Conservation (phyloP, 35 echinoderm and acorn worm species). For the Holothuria glaberrima region DNA sequence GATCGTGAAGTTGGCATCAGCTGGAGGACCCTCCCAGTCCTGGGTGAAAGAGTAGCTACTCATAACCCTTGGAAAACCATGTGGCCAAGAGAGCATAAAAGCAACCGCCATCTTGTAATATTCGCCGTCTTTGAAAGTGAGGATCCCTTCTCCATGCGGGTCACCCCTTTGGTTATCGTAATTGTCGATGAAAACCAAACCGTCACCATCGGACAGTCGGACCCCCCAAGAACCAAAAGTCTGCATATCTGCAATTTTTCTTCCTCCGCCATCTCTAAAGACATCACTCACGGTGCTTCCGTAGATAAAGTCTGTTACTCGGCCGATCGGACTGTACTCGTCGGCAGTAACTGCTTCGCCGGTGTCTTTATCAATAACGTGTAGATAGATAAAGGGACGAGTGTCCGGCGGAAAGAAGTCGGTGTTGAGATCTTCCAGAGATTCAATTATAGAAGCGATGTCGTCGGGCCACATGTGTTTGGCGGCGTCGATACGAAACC, state of each 20-base stretch:
- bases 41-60: slow-evolving; percentile 57
- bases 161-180: slow-evolving; percentile 57
- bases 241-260: neutral
- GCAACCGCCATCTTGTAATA: slow-evolving; percentile 44
- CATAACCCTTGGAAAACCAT: slow-evolving; percentile 54
- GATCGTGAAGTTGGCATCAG: slow-evolving; percentile 27
- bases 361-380: slow-evolving; percentile 37
- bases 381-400: slow-evolving; percentile 29
- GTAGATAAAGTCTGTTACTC: slow-evolving; percentile 59
- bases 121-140: slow-evolving; percentile 19
- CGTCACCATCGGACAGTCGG: neutral
- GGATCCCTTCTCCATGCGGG: neutral
- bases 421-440: slow-evolving; percentile 42
- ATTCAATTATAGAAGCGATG: slow-evolving; percentile 11
- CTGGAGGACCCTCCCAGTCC: slow-evolving; percentile 60
- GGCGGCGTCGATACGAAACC: slow-evolving; percentile 53
- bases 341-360: slow-evolving; percentile 15
- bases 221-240: neutral
- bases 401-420: slow-evolving; percentile 6
- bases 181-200: slow-evolving; percentile 57
- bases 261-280: neutral
- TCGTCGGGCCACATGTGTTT: slow-evolving; percentile 76
- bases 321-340: slow-evolving; percentile 31
- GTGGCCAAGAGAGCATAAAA: slow-evolving; percentile 58
- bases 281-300: slow-evolving; percentile 10